Percentiles rank a stretch among this genome's conserved stretches.
phyloP scores from a whole-genome alignment of 2,113 vertebrate genomes.

The Lophochroa leadbeateri region DNA sequence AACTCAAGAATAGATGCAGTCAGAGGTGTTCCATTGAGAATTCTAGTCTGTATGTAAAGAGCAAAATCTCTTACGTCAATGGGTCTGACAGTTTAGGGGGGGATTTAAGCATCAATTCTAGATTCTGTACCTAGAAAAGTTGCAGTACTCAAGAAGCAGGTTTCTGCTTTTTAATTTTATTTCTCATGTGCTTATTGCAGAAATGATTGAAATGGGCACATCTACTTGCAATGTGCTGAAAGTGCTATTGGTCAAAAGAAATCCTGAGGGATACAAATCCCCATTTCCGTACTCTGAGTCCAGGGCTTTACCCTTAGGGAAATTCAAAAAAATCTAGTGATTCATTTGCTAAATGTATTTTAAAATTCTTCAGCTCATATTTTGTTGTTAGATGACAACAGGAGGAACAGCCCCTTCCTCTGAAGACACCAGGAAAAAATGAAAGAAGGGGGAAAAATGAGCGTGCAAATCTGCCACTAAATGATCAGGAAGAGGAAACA shows the following conservation, averaged over 20 bases:
- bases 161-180: neutral
- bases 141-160: neutral
- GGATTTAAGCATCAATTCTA: neutral
- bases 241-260: neutral
- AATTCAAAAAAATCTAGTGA: neutral
- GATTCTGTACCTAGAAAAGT: neutral
- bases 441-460: fast-evolving
- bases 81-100: neutral
- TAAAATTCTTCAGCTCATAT: neutral
- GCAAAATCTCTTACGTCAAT: neutral
- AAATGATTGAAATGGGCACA: fast-evolving
- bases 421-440: neutral
- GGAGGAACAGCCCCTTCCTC: neutral
- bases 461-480: neutral
- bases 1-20: neutral
- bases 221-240: neutral
- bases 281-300: neutral
- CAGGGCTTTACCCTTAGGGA: neutral
- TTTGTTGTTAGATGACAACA: neutral
- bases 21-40: neutral
- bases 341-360: neutral
- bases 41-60: neutral
- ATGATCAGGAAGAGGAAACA: neutral
- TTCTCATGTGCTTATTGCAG: neutral
- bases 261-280: fast-evolving